Conservation (phyloP, 2,797 vertebrate species). For the Pempheris klunzingeri region DNA sequence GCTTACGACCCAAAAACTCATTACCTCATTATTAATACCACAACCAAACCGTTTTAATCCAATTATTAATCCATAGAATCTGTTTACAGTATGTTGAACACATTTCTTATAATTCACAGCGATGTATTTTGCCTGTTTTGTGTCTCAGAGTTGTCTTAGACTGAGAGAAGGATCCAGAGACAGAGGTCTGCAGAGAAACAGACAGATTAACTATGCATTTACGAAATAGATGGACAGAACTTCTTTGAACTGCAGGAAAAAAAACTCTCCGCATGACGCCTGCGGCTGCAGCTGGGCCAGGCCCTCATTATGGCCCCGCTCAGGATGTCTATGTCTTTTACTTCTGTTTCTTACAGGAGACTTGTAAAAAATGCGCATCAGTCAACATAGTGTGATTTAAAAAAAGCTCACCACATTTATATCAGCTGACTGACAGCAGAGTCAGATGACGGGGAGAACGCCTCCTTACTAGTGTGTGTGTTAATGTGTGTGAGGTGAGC, state of each 20-base stretch:
- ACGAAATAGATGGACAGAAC: not conserved
- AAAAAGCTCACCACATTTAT: not conserved
- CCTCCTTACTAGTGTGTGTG: too few species aligned
- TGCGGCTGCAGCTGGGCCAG: too few species aligned
- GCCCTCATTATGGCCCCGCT: not conserved
- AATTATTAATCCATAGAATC: too few species aligned
- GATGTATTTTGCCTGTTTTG: too few species aligned
- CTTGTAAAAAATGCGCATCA: not conserved
- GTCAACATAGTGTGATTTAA: too few species aligned
- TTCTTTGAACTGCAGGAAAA: not conserved
- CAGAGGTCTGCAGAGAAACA: not conserved
- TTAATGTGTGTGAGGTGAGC: constrained; percentile 33
- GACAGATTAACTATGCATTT: not conserved
- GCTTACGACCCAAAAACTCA: too few species aligned
- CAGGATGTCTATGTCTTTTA: not conserved
- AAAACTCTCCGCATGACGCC: not conserved
- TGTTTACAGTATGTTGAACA: too few species aligned
- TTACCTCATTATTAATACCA: too few species aligned
- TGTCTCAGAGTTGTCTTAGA: too few species aligned
- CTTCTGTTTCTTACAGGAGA: not conserved
- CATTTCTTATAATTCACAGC: too few species aligned
- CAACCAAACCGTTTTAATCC: too few species aligned
- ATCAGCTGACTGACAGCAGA: not conserved
- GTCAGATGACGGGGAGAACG: not conserved
- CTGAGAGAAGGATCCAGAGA: too few species aligned